These are phyloP conservation scores for Centropyge bicolor DNA, from an alignment of 2,797 vertebrate species.

Conservation along the genomic window DNA sequence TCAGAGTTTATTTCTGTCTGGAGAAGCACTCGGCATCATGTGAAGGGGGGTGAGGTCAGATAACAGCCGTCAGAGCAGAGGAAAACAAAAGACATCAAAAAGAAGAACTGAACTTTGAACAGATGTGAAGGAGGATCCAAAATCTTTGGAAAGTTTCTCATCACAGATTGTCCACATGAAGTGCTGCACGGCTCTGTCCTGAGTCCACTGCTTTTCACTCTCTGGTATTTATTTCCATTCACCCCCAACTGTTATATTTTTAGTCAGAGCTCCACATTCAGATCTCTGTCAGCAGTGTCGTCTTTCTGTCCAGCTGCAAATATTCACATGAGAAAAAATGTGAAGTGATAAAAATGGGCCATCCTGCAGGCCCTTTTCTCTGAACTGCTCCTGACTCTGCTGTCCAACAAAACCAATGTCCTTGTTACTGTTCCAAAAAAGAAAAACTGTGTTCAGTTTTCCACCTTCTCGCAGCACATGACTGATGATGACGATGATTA, in stretches of 20 bases:
- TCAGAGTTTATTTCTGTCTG: constrained; percentile 44
- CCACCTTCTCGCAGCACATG: no score
- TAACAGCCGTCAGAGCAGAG: constrained; percentile 8
- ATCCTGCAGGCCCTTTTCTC: no score
- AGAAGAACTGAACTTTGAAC: not conserved
- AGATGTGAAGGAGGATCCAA: not conserved
- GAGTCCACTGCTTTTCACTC: no score
- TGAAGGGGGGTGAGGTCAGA: constrained; percentile 30
- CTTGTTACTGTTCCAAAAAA: no score
- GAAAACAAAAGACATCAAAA: not conserved
- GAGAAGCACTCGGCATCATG: constrained; percentile 13
- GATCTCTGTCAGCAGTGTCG: no score
- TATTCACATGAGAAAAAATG: not conserved
- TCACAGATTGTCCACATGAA: not conserved
- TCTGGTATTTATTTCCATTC: no score
- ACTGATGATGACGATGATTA: not conserved
- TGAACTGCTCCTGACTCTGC: no score
- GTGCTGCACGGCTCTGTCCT: not conserved
- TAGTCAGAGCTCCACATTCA: no score
- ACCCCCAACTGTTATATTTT: no score
- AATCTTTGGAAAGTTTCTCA: not conserved
- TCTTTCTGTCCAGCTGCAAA: no score
- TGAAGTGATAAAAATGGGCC: not conserved
- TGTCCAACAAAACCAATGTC: no score
- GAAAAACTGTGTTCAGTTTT: no score